phyloP scores from a whole-genome alignment of 1,140 invertebrate genomes.

The Phortica variegata region DNA sequence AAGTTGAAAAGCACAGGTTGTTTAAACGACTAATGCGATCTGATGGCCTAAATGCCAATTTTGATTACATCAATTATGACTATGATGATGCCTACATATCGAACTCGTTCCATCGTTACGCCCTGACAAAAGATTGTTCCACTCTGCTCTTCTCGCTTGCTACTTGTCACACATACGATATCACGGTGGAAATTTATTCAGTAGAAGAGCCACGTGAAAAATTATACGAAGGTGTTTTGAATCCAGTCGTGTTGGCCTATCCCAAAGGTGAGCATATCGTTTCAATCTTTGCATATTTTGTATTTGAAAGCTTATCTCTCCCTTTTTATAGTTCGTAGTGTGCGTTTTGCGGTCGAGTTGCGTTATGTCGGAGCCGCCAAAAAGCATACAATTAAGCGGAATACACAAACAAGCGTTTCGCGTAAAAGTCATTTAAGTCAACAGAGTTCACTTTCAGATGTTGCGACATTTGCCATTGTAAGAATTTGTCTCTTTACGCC shows the following conservation, averaged over 20 bases:
- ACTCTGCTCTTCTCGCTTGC: conserved; percentile 13
- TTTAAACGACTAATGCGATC: conserved; percentile 19
- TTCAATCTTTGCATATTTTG: background rate
- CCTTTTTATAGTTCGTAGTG: conserved; percentile 23
- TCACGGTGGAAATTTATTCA: conserved; percentile 21
- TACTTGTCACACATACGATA: conserved; percentile 9
- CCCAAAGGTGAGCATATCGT: conserved; percentile 19
- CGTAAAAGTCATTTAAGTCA: background rate
- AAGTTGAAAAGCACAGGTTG: conserved; percentile 22
- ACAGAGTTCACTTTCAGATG: background rate
- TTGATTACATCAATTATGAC: conserved; percentile 8
- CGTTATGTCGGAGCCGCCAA: conserved; percentile 15
- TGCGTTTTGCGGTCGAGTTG: conserved; percentile 35
- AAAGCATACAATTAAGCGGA: background rate
- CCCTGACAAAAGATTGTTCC: conserved; percentile 26
- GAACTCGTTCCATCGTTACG: conserved; percentile 40
- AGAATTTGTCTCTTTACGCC: conserved; percentile 29
- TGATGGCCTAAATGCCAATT: conserved; percentile 19
- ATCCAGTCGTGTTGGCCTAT: conserved; percentile 28
- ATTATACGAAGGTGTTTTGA: conserved; percentile 29
- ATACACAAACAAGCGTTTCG: background rate
- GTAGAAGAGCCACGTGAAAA: conserved; percentile 4
- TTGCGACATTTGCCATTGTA: conserved; percentile 35
- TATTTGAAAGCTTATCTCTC: no score
- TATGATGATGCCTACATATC: conserved; percentile 26